Evolutionary conservation across 1,140 invertebrate species (phyloP), one percentile per base, ranked within the genome.

Genomic region (Dreissena polymorpha): DNA sequence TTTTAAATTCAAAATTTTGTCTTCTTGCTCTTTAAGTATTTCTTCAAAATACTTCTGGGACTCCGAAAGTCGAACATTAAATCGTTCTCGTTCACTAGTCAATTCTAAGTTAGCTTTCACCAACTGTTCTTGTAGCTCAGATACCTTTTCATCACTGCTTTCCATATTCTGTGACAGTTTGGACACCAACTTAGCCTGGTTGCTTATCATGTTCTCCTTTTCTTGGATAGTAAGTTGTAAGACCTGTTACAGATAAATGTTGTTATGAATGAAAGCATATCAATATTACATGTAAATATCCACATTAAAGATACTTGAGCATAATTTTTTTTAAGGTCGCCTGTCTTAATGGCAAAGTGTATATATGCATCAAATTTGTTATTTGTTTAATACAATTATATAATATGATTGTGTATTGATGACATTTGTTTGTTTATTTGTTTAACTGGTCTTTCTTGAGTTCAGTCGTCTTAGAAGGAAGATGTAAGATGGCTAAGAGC

Each of bases 41-140:
- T 92, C 91, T 78, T 92, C 90, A 83, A 92, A 92, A 83, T 92
- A 91, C 73, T 88, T 89, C 65, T 92, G 90, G 16, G 90, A 88
- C 82, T 92, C 90, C 12, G 84, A 82, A 18, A 92, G 85, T 57
- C 89, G 87, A 39, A 91, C 81, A 82, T 90, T 87, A 71, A 91
- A 92, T 57, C 83, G 84, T 49, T 92, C 91, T 39, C 84, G 88
- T 77, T 91, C 90, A 29, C 85, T 76, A 84, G 90, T 90, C 8
- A 92, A 84, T 49, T 89, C 86, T 49, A 91, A 88, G 29, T 91
- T 88, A 12, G 88, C 84, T 60, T 90, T 89, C 14, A 87, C 73
- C n/a, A 90, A 72, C 49, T 89, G 80, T 83, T 91, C 90, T 29
- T 68, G 84, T 0, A 91, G 70, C n/a, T 88, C 64, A 39, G 86